phyloP scores from a whole-genome alignment of 2,797 vertebrate species.

The Semotilus atromaculatus region DNA sequence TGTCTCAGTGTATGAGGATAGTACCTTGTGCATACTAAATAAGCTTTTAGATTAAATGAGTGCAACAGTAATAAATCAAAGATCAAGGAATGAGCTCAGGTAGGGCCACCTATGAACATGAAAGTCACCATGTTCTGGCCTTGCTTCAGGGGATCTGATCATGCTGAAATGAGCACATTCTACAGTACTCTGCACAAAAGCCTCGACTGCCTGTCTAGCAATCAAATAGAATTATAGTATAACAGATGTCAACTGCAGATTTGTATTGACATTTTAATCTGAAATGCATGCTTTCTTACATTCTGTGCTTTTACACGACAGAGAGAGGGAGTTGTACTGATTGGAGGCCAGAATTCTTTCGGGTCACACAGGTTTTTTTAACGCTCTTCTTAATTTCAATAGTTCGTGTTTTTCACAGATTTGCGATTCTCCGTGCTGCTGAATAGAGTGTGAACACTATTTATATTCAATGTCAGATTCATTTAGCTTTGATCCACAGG shows the following conservation, averaged over 20 bases:
- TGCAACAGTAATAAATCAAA: slow-evolving; percentile 13
- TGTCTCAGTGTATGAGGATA: background rate
- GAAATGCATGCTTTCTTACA: background rate
- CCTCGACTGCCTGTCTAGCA: background rate
- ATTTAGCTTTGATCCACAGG: slow-evolving; percentile 42
- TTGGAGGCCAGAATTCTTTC: slow-evolving; percentile 5
- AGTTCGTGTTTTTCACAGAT: slow-evolving; percentile 13
- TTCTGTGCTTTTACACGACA: background rate
- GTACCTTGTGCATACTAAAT: slow-evolving; percentile 5
- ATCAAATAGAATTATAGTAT: slow-evolving; percentile 8
- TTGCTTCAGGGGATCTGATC: slow-evolving; percentile 8
- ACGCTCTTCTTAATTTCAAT: slow-evolving; percentile 16
- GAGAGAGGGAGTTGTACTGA: background rate
- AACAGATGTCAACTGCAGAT: background rate
- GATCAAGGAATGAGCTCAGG: slow-evolving; percentile 12
- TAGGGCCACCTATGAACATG: slow-evolving; percentile 8
- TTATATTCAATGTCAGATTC: slow-evolving; percentile 40
- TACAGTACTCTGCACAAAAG: background rate
- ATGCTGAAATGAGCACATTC: background rate
- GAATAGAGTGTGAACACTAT: slow-evolving; percentile 40
- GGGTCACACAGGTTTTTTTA: background rate
- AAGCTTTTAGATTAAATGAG: background rate
- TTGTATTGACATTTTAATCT: slow-evolving; percentile 22
- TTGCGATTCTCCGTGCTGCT: slow-evolving; percentile 7
- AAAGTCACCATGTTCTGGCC: slow-evolving; percentile 1